Evolutionary conservation across 2,113 vertebrate species (phyloP).

Genomic region (Tor tambroides): DNA sequence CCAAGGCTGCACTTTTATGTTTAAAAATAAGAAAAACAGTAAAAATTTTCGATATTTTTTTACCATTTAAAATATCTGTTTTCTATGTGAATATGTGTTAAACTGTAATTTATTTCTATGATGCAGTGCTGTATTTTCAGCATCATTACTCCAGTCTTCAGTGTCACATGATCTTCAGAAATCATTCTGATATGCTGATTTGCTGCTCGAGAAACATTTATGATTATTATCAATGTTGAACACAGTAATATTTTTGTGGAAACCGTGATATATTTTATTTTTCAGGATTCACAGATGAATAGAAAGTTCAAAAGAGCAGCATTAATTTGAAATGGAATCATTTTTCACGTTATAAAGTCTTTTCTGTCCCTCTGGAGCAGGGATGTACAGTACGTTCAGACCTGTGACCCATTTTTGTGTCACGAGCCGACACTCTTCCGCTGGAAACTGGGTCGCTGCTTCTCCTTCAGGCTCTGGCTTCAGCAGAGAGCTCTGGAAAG

Average conservation of each 20-base stretch:
- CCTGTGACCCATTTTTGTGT: background rate
- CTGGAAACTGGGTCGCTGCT: background rate
- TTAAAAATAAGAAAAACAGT: too few species aligned
- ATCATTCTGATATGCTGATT: background rate
- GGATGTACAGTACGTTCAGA: background rate
- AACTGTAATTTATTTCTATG: too few species aligned
- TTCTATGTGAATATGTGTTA: too few species aligned
- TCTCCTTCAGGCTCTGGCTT: background rate
- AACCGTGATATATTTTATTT: too few species aligned
- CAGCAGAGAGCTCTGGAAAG: slow-evolving; percentile 37
- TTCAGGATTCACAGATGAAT: too few species aligned
- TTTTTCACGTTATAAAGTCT: too few species aligned
- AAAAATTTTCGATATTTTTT: too few species aligned
- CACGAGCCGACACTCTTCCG: background rate
- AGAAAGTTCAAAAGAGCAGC: too few species aligned
- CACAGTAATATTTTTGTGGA: too few species aligned
- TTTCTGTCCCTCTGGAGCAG: background rate
- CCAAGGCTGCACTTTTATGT: too few species aligned
- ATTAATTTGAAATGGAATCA: too few species aligned
- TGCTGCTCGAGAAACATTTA: background rate
- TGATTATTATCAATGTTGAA: background rate
- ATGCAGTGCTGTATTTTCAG: background rate
- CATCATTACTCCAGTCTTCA: background rate
- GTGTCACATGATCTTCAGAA: background rate
- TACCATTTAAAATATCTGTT: too few species aligned